Evolutionary conservation across 2,113 vertebrate genomes (phyloP).

Genomic region (Phrynocephalus versicolor): DNA sequence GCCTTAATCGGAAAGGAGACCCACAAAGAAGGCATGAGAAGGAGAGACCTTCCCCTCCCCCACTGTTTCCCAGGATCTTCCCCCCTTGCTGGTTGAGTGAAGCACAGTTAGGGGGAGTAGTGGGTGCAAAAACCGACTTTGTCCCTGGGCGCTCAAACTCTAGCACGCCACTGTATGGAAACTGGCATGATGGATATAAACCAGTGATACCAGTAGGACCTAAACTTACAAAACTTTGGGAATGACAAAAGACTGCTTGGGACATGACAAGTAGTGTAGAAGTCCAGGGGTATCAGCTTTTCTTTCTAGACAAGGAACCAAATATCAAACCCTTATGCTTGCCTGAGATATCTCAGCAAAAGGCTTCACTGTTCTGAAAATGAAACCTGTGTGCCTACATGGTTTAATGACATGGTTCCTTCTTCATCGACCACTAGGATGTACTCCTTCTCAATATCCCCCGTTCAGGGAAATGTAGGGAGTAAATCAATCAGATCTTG

Average conservation of each 20-base stretch:
- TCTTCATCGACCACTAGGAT: no score
- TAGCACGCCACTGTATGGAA: no score
- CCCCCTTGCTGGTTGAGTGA: no score
- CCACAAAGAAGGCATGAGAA: no score
- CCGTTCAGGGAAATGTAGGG: background rate
- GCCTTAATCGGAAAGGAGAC: no score
- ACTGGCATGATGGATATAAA: background rate
- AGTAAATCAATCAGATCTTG: background rate
- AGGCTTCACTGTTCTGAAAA: background rate
- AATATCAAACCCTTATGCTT: background rate
- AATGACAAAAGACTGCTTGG: background rate
- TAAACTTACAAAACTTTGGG: background rate
- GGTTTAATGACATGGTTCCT: background rate
- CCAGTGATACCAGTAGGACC: background rate
- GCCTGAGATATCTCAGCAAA: background rate
- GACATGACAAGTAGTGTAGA: background rate
- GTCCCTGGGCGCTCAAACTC: no score
- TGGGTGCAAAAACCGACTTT: no score
- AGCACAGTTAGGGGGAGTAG: no score
- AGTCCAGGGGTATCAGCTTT: background rate
- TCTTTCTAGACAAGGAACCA: no score
- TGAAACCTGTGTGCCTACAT: background rate
- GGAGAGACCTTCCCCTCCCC: no score
- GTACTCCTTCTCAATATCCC: no score
- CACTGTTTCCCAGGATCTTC: no score